Conservation (phyloP, 2,888 invertebrate genomes). For the Parnassius apollo region DNA sequence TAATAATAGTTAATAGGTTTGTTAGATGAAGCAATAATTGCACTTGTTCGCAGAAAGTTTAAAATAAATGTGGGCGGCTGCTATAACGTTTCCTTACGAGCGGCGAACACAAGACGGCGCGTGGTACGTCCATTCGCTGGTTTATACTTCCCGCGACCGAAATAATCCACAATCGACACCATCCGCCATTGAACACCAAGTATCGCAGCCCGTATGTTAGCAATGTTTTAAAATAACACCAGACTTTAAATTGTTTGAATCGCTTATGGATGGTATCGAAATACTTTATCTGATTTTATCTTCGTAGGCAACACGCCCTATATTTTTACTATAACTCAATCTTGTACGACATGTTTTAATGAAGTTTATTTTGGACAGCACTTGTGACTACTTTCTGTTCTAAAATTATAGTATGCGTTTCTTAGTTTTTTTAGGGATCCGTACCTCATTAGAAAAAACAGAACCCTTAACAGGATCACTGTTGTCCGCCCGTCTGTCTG, state of each 20-base stretch:
- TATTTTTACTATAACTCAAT: no score
- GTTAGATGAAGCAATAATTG: slow-evolving; percentile 26
- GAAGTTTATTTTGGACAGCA: no score
- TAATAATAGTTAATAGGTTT: background rate
- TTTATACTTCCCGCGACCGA: slow-evolving; percentile 73
- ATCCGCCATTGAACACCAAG: slow-evolving; percentile 65
- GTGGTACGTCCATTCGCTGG: slow-evolving; percentile 46
- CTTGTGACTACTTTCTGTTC: no score
- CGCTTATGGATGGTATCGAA: background rate
- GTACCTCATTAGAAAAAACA: no score
- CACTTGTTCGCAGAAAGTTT: slow-evolving; percentile 47
- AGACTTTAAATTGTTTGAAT: slow-evolving; percentile 7
- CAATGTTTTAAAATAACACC: slow-evolving; percentile 43
- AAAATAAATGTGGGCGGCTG: slow-evolving; percentile 42
- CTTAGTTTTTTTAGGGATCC: no score
- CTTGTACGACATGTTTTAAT: no score
- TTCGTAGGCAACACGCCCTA: no score
- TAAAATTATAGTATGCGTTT: no score
- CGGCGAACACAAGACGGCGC: slow-evolving; percentile 33
- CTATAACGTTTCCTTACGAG: slow-evolving; percentile 59
- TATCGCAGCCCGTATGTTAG: slow-evolving; percentile 39
- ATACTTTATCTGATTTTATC: no score
- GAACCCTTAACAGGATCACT: no score
- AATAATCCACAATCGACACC: slow-evolving; percentile 74
- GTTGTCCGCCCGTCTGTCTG: no score